Evolutionary conservation across 2,888 invertebrate genomes (phyloP), one percentile per base, ranked within the genome.

Genomic region (Aphodius sticticus): DNA sequence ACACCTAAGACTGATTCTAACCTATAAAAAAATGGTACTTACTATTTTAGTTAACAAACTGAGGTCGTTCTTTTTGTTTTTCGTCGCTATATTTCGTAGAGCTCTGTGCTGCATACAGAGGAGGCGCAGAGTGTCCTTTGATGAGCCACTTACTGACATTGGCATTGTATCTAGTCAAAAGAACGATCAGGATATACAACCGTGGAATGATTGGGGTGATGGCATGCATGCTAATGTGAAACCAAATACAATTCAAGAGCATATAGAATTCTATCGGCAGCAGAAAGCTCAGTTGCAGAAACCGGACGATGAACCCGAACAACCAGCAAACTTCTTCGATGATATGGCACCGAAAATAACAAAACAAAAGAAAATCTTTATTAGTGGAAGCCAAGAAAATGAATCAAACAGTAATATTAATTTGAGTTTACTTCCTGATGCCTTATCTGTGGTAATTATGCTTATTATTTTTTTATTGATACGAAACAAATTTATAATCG

Each of bases 151-250:
- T 16, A 91, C 92, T 6, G 90, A 91, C 70, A 90, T 92, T 5
- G 92, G 91, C 78, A 91, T 93, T 16, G 88, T 92, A 71, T 89
- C 90, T 5, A 90, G 89, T 81, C 84, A 87, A 75, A 81, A 82
- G 78, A 84, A 82, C 15, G 78, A 77, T 12, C 78, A 77, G 16
- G 89, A 90, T 74, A 82, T 86, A 6, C 88, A 90, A 78, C 89
- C 91, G 83, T 93, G 93, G 93, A 91, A 91, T 82, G 91, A 91
- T 15, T 93, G 93, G 93, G 92, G 92, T 81, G 92, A 92, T 81
- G 90, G 90, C 83, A 69, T 69, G 76, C 76, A 78, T 38, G 90
- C 90, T 6, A 84, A 84, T 76, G 81, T 86, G 74, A 88, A 87
- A 81, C 90, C 91, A 6, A 88, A 86, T 82, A 90, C 91, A 2